phyloP scores from a whole-genome alignment of 2,113 vertebrate genomes.

The Emydocephalus ijimae region DNA sequence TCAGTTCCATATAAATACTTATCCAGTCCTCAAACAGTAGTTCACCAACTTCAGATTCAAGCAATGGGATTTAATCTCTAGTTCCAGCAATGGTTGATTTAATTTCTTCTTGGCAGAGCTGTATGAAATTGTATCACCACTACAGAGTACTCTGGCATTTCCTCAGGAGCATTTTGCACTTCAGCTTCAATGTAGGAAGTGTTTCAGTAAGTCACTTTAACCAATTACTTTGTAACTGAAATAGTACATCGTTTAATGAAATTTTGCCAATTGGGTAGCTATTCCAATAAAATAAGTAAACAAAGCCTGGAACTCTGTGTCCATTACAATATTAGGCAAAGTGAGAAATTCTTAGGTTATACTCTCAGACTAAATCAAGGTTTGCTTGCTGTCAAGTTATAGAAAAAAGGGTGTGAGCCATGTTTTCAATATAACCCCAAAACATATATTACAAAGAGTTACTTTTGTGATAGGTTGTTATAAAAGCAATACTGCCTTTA shows the following conservation, averaged over 20 bases:
- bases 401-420: accelerated
- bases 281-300: constrained; percentile 17
- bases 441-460: constrained; percentile 1
- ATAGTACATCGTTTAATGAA: constrained; percentile 28
- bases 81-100: constrained; percentile 37
- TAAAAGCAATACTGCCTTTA: background rate
- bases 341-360: background rate
- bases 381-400: background rate
- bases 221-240: constrained; percentile 36
- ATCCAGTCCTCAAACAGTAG: constrained; percentile 6
- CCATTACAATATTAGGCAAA: constrained; percentile 24
- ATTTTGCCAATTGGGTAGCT: constrained; percentile 15
- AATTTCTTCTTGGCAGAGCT: constrained; percentile 45
- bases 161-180: constrained; percentile 41
- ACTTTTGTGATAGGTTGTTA: constrained; percentile 14
- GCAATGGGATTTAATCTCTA: constrained; percentile 24
- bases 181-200: constrained; percentile 41
- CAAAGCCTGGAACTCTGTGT: constrained; percentile 22
- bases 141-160: constrained; percentile 37
- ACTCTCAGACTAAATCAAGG: background rate
- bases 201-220: constrained; percentile 9
- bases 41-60: constrained; percentile 19
- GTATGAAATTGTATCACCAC: constrained; percentile 47
- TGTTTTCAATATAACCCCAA: constrained; percentile 16
- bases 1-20: constrained; percentile 42